Evolutionary conservation across 1,140 invertebrate species (phyloP), one percentile per base, ranked within the genome.

Genomic region (Drosophila varians): DNA sequence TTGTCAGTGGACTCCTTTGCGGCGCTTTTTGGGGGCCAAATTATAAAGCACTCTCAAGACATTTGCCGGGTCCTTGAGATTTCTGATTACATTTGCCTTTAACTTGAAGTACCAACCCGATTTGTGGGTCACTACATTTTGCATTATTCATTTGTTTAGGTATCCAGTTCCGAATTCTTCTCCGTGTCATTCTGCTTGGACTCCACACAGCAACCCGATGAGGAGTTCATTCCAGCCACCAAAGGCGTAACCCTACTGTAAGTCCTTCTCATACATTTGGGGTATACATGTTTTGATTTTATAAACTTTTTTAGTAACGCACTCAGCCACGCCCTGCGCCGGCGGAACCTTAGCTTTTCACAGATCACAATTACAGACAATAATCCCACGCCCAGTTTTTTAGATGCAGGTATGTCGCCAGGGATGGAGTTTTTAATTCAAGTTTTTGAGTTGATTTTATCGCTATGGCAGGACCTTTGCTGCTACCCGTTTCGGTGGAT

Each of bases 81-180:
- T 34, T n/a, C 40, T 46, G 60, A 62, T 62, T 62, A 46, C 26
- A 16, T 40, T 61, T 28, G 8, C 1, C 11, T 14, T 23, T 19
- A 18, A 43, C 12, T 0, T 12, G 3, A 42, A 40, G 34, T 11
- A 23, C 16, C 18, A 9, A 4, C 19, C 49, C 49, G 9, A 14
- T 19, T 23, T n/a, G n/a, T 9, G 16, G 18, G 16, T 16, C 38
- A n/a, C 14, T 16, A 43, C 28, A 31, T 19, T 28, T 45, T 2
- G 11, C 3, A 23, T 16, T 40, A 12, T 54, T 53, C 31, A 14
- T 40, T 38, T 16, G 23, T 53, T 36, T 91, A 95, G 95, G 94
- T 95, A 86, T 94, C 94, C 38, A 95, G 94, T 90, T 95, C 94
- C 46, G 95, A 96, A 76, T 96, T 94, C 87, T 96, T 96, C 91